Evolutionary conservation across 2,888 invertebrate species (phyloP).

Genomic region (Muscina levida): DNA sequence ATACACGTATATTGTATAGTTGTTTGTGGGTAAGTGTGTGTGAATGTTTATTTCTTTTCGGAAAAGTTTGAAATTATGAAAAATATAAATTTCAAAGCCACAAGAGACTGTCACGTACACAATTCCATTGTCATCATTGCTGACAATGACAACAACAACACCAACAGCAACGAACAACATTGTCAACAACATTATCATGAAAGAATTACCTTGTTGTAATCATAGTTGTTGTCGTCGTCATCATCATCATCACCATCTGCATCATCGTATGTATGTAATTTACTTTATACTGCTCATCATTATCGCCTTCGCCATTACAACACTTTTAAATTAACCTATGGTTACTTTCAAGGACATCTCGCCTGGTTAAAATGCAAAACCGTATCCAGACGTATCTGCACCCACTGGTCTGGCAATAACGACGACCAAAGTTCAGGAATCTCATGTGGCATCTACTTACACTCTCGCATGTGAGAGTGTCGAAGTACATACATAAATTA

Average conservation of each 20-base stretch:
- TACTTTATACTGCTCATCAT: not conserved
- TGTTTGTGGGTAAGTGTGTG: too few relatives aligned
- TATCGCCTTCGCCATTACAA: not conserved
- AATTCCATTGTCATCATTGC: not conserved
- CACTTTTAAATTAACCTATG: conserved; percentile 9
- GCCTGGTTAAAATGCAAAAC: not conserved
- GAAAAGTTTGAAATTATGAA: conserved; percentile 1
- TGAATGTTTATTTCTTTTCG: not conserved
- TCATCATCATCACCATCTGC: not conserved
- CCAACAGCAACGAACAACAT: not conserved
- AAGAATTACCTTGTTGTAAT: too few relatives aligned
- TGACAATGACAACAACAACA: not conserved
- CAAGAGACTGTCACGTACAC: conserved; percentile 1
- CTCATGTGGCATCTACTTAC: too few relatives aligned
- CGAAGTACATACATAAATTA: not conserved
- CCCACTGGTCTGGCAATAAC: not conserved
- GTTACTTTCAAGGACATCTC: conserved; percentile 19
- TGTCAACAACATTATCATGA: too few relatives aligned
- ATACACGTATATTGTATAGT: too few relatives aligned
- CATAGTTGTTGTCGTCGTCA: not conserved
- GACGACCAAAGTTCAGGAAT: too few relatives aligned
- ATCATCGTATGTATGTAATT: not conserved
- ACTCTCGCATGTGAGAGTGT: too few relatives aligned
- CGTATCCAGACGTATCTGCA: not conserved
- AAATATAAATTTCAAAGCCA: not conserved